Evolutionary conservation across 1,140 invertebrate genomes (phyloP).

Genomic region (Planococcus citri): DNA sequence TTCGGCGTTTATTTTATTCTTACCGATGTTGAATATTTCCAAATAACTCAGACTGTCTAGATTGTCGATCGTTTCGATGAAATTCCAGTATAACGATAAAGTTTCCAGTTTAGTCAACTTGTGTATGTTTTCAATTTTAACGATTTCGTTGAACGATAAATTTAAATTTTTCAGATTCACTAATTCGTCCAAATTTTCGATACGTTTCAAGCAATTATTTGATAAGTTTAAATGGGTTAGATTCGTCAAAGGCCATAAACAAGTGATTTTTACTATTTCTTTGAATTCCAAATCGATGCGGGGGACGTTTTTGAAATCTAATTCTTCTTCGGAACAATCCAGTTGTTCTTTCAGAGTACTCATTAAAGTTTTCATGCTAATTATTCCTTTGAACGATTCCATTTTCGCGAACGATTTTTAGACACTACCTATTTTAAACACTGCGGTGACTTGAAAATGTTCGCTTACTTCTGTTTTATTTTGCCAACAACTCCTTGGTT

Average conservation of each 20-base stretch:
- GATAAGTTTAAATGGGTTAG: neutral
- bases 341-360: neutral
- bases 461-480: no score
- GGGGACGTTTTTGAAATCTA: neutral
- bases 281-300: neutral
- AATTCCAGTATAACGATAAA: neutral
- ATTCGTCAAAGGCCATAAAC: slow-evolving; percentile 5
- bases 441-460: no score
- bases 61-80: neutral
- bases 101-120: neutral
- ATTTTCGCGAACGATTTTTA: neutral
- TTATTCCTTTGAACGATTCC: neutral
- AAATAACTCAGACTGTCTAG: neutral
- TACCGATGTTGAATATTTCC: neutral
- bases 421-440: no score
- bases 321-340: neutral
- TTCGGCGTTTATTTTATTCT: neutral
- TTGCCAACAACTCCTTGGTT: no score
- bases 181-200: neutral
- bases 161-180: neutral
- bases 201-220: neutral
- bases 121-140: neutral
- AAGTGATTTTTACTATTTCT: neutral
- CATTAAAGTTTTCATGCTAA: neutral
- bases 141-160: neutral